A percentile compares a stretch with the other conserved stretches of the same genome.
phyloP scores from a whole-genome alignment of 2,888 invertebrate species.

The Phoronis australis region DNA sequence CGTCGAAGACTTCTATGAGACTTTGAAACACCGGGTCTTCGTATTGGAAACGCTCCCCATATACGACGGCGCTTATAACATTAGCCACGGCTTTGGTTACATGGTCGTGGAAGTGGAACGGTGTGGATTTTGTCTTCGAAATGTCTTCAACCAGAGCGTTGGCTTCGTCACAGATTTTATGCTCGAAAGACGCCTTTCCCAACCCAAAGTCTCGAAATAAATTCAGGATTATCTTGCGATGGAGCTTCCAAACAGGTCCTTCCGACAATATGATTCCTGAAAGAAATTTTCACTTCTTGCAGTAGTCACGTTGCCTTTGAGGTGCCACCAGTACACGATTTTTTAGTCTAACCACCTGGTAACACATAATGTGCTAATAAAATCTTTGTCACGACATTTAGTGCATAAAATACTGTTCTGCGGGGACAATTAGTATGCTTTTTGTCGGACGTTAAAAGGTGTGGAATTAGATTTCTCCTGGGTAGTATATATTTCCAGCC shows the following conservation, averaged over 20 bases:
- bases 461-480: too few species aligned
- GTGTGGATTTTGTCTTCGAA: background rate
- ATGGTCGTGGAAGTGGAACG: slow-evolving; percentile 7
- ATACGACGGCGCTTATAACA: slow-evolving; percentile 13
- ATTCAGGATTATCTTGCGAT: slow-evolving; percentile 13
- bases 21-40: slow-evolving; percentile 13
- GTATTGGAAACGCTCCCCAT: slow-evolving; percentile 12
- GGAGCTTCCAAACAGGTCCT: slow-evolving; percentile 18
- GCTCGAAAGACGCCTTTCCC: slow-evolving; percentile 13
- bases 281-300: too few species aligned
- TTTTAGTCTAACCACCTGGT: too few species aligned
- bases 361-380: too few species aligned
- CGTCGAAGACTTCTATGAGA: slow-evolving; percentile 5
- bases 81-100: slow-evolving; percentile 13
- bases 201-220: slow-evolving; percentile 17
- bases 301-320: too few species aligned
- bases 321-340: too few species aligned
- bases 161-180: slow-evolving; percentile 14
- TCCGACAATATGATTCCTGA: too few species aligned
- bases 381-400: too few species aligned
- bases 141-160: slow-evolving; percentile 11
- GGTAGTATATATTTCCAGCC: too few species aligned
- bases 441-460: too few species aligned
- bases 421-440: too few species aligned
- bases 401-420: too few species aligned